Evolutionary conservation across 2,888 invertebrate species (phyloP), one percentile per base, ranked within the genome.

Genomic region (Tromatobia lineatoria): DNA sequence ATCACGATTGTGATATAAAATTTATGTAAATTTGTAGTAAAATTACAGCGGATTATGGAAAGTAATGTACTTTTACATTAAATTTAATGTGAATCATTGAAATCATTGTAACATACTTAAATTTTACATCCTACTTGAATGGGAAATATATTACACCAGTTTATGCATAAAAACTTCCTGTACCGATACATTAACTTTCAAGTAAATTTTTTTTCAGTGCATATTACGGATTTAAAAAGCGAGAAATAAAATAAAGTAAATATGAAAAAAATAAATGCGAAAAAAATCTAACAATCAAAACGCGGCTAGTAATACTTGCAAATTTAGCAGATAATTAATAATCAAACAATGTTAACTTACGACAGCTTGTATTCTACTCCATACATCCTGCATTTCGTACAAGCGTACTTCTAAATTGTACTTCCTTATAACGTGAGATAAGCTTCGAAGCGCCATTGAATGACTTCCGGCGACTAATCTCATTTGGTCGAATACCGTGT

Each of bases 341-440:
- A 7, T 7, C 38, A 4, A 34, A 57, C 1, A 57, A 38, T 8
- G 57, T 34, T 2, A 13, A 95, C 96, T 94, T 94, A 98, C 98
- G 90, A 98, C 98, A 92, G 96, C 96, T 93, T 99, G 98, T 50
- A 98, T 97, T 89, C 98, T 97, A 57, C 96, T 96, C 98, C 98
- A 99, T 88, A 98, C 98, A 92, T 98, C 97, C 52, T 96, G 95
- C 91, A 97, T 95, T 90, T 96, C 96, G 91, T 97, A 97, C 64
- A 96, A 92, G 75, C 94, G 94, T 66, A 95, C 91, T 87, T 94
- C 94, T n/a, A 95, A 88, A 82, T 94, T 94, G 90, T 96, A 95
- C 74, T 95, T 95, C 86, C 95, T 95, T n/a, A 94, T 94, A 64
- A 96, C 96, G 89, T 96, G 95, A 85, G 94, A 94, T 90, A 95